phyloP scores from a whole-genome alignment of 1,140 invertebrate genomes.

The Ditylenchus dipsaci region DNA sequence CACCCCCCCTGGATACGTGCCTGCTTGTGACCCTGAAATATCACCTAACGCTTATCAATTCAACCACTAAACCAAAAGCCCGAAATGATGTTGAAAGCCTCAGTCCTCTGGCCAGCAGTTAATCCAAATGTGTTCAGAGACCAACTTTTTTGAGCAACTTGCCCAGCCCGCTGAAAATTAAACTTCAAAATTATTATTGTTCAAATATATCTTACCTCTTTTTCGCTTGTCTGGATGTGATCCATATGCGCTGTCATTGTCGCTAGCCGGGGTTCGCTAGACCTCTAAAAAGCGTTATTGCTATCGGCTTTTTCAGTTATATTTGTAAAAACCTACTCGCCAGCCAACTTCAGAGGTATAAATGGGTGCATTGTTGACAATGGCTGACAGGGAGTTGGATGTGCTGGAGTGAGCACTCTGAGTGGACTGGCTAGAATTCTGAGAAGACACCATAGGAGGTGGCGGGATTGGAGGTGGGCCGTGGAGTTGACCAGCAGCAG shows the following conservation, averaged over 20 bases:
- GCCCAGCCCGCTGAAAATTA: neutral
- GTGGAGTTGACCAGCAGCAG: neutral
- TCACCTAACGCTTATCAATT: no score
- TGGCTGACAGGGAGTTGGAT: neutral
- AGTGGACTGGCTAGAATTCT: neutral
- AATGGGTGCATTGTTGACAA: neutral
- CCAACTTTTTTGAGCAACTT: constrained; percentile 10
- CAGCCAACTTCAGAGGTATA: neutral
- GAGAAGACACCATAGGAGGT: neutral
- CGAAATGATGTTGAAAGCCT: no score
- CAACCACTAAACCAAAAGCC: no score
- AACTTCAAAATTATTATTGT: neutral
- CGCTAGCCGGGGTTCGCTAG: constrained; percentile 25
- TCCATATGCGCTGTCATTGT: constrained; percentile 14
- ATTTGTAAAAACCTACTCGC: no score
- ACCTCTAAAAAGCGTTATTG: constrained; percentile 7
- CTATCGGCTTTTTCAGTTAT: neutral
- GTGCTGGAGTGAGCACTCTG: neutral
- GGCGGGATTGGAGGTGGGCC: neutral
- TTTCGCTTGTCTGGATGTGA: constrained; percentile 15
- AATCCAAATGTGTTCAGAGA: neutral
- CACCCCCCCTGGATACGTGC: no score
- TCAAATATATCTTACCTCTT: neutral
- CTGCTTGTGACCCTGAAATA: no score
- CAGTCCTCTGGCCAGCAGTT: neutral